Evolutionary conservation across 2,113 vertebrate species (phyloP), one percentile per base, ranked within the genome.

Genomic region (Pao palembangensis): DNA sequence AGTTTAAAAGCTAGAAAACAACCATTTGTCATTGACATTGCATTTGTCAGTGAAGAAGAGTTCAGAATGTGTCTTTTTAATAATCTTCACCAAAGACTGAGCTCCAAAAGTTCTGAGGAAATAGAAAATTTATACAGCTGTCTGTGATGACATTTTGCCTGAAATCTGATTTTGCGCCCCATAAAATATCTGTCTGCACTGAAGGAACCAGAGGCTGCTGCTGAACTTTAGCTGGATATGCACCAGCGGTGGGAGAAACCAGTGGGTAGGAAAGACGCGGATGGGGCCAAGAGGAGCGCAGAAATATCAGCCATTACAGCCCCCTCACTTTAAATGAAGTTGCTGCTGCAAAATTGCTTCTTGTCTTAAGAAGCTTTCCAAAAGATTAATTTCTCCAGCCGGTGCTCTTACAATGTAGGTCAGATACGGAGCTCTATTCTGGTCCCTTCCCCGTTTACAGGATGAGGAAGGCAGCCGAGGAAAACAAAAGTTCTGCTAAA

Each of bases 381-480:
- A 73, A 77, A 82, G 67, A 88, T 78, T 55, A 83, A 81, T 82
- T 80, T 63, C 64, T 51, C 70, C 61, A 55, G 61, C 71, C 59
- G 55, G 48, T 49, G 42, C 71, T 79, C 51, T 51, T 52, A 60
- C 61, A 74, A 79, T 83, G 70, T 75, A 73, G 58, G 66, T 66
- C 76, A 81, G 75, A 82, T 70, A 70, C 62, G 61, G 67, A 54
- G 75, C 68, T 79, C 79, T 71, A 79, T 82, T 85, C 73, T 59
- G 68, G 69, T 47, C 34, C 48, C 50, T 75, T 82, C 49, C 64
- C 73, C 79, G 83, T 76, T 65, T 80, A 55, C 38, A 49, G 2
- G 38, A 58, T 42, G 44, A 51, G 55, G 21, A 55, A 42, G 68
- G 19, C 18, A 34, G 34, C n/a, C 21, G 46, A 20, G 54, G 23